A percentile compares a stretch with the other conserved stretches of the same genome.
Evolutionary conservation across 2,113 vertebrate genomes (phyloP).

Genomic region (Danionella cerebrum): DNA sequence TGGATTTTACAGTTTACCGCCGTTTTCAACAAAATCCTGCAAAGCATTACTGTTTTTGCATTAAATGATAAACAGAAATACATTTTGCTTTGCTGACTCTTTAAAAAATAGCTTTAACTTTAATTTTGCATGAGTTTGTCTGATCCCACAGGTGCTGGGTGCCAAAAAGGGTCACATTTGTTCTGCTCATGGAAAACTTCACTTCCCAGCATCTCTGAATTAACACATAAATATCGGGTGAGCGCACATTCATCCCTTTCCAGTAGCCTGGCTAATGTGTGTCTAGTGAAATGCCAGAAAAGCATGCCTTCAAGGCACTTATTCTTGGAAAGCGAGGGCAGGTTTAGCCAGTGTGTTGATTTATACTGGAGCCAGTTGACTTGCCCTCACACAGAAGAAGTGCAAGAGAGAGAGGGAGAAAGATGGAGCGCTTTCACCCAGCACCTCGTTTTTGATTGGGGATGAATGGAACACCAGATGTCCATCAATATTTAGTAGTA

Average conservation of each 20-base stretch:
- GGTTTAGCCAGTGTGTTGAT: slow-evolving; percentile 42
- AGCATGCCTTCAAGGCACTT: slow-evolving; percentile 47
- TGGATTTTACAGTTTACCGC: too few relatives aligned
- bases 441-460: slow-evolving; percentile 51
- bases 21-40: too few relatives aligned
- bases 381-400: slow-evolving; percentile 21
- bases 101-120: too few relatives aligned
- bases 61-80: too few relatives aligned
- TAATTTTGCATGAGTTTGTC: too few relatives aligned
- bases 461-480: slow-evolving; percentile 66
- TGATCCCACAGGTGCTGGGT: slow-evolving; percentile 28
- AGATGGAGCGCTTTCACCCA: slow-evolving; percentile 52
- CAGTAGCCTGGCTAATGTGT: slow-evolving; percentile 36
- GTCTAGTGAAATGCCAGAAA: slow-evolving; percentile 43
- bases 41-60: too few relatives aligned
- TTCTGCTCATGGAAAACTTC: slow-evolving; percentile 25
- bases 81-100: too few relatives aligned
- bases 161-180: slow-evolving; percentile 35
- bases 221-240: slow-evolving; percentile 41
- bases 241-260: slow-evolving; percentile 44
- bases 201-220: slow-evolving; percentile 23
- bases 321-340: slow-evolving; percentile 41
- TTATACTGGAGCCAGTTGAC: slow-evolving; percentile 38
- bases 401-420: slow-evolving; percentile 33
- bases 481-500: slow-evolving; percentile 74